Percentiles rank a stretch among this genome's conserved stretches.
Conservation (phyloP, 2,888 invertebrate species). For the Drepana falcataria region DNA sequence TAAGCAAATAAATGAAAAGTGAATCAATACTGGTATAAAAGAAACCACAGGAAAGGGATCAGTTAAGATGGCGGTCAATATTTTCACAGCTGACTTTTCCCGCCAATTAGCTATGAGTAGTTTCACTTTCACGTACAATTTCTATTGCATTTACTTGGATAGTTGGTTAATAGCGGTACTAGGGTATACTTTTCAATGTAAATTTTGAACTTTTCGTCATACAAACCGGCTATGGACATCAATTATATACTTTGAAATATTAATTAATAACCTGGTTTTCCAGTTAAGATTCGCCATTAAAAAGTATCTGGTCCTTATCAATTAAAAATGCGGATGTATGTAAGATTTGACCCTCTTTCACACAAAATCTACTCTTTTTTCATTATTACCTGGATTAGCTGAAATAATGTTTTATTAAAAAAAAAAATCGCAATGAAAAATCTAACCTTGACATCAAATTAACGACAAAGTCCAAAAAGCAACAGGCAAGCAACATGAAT, state of each 20-base stretch:
- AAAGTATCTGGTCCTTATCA: no score
- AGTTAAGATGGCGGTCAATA: conserved; percentile 35
- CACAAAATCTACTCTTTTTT: no score
- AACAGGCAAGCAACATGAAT: conserved; percentile 4
- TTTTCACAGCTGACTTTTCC: conserved; percentile 51
- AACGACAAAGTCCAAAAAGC: conserved; percentile 5
- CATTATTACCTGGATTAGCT: no score
- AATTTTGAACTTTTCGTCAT: neutral
- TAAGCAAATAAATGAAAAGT: no score
- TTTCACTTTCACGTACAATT: conserved; percentile 62
- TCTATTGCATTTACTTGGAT: conserved; percentile 23
- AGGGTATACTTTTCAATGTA: conserved; percentile 11
- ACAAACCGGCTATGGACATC: neutral
- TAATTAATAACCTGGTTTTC: no score
- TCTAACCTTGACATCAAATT: no score
- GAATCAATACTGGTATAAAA: conserved; percentile 4
- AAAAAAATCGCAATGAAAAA: no score
- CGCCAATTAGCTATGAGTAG: conserved; percentile 46
- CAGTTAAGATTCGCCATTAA: no score
- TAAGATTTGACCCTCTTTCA: no score
- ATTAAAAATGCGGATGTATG: no score
- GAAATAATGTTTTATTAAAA: no score
- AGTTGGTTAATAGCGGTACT: neutral
- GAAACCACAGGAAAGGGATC: conserved; percentile 54
- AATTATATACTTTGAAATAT: no score